Conservation (phyloP, 2,888 invertebrate species). For the Ophonus ardosiacus region DNA sequence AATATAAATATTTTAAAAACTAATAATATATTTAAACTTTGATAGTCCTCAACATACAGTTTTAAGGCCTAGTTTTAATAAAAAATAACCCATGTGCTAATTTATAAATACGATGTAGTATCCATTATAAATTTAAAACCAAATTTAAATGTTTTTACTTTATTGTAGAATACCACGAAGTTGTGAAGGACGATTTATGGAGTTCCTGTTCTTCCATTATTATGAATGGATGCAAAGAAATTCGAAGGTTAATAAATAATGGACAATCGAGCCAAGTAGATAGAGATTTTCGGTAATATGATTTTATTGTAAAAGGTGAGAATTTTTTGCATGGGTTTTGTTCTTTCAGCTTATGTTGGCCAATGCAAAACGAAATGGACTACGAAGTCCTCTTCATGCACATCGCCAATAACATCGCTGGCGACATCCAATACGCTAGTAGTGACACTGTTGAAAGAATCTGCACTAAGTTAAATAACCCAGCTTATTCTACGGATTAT, state of each 20-base stretch:
- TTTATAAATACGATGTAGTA: too few species aligned
- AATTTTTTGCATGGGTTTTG: not conserved
- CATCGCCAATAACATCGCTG: conserved; percentile 65
- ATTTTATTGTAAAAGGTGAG: not conserved
- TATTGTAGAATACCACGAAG: conserved; percentile 78
- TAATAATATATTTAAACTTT: too few species aligned
- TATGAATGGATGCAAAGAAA: conserved; percentile 72
- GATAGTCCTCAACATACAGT: too few species aligned
- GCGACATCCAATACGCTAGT: conserved; percentile 67
- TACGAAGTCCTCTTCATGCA: conserved; percentile 50
- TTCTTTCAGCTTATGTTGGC: not conserved
- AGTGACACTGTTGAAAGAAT: conserved; percentile 59
- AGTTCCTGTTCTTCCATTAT: conserved; percentile 74
- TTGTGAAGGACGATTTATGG: conserved; percentile 75
- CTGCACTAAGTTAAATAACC: conserved; percentile 61
- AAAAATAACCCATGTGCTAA: too few species aligned
- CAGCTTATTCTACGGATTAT: conserved; percentile 51
- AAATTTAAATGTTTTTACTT: not conserved
- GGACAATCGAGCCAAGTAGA: conserved; percentile 73
- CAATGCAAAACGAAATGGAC: not conserved
- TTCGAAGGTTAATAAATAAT: conserved; percentile 71
- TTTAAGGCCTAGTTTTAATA: too few species aligned
- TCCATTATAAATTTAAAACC: not conserved
- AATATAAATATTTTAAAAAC: too few species aligned
- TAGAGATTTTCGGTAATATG: conserved; percentile 75